Conservation (phyloP, 2,797 vertebrate species). For the Rhabdomys pumilio region DNA sequence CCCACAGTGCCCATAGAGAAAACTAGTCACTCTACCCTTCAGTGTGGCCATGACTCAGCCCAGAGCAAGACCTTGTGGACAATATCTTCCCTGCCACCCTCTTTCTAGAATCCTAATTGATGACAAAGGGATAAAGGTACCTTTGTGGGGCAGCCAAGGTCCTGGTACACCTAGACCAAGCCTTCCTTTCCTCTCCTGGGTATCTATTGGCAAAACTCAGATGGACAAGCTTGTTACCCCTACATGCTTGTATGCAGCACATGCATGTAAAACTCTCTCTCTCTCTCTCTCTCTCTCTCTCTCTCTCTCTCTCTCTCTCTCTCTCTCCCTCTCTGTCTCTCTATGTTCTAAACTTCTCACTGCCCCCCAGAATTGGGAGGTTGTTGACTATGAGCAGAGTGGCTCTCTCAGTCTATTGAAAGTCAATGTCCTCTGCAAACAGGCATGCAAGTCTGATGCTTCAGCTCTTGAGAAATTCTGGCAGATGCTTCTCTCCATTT, state of each 20-base stretch:
- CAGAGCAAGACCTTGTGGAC: background rate
- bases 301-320: too few relatives aligned
- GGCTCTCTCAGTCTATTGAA: background rate
- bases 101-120: background rate
- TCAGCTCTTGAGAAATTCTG: background rate
- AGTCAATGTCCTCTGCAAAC: background rate
- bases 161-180: background rate
- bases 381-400: background rate
- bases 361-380: background rate
- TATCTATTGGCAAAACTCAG: background rate
- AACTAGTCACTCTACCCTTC: background rate
- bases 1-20: background rate
- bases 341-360: background rate
- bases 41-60: background rate
- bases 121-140: background rate
- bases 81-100: background rate
- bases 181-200: background rate
- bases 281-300: too few relatives aligned
- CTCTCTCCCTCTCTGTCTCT: too few relatives aligned
- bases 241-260: background rate
- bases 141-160: background rate
- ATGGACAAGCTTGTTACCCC: background rate
- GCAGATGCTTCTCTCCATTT: background rate
- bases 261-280: too few relatives aligned
- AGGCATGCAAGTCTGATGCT: background rate